Evolutionary conservation across 2,888 invertebrate species (phyloP).

Genomic region (Troilus luridus): DNA sequence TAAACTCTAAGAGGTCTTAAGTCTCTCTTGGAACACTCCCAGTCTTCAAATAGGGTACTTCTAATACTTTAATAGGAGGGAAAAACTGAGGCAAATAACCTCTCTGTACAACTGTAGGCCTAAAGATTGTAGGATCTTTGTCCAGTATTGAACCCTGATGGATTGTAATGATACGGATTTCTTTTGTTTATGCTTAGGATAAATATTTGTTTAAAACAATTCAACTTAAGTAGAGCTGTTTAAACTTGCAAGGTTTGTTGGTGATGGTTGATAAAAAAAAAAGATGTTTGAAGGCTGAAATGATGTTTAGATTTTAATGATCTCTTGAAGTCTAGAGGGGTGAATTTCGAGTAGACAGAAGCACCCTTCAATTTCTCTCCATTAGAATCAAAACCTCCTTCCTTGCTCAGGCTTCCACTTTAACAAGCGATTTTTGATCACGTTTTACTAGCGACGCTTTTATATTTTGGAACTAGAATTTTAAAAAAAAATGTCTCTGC

Average conservation of each 20-base stretch:
- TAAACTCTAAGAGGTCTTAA: no score
- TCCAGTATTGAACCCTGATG: no score
- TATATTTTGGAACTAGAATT: not conserved
- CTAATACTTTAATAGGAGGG: no score
- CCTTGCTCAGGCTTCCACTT: not conserved
- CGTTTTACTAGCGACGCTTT: not conserved
- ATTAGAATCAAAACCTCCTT: not conserved
- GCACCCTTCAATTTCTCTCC: slow-evolving; percentile 29
- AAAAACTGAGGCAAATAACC: no score
- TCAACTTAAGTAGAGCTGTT: not conserved
- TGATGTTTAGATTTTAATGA: slow-evolving; percentile 41
- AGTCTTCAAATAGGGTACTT: no score
- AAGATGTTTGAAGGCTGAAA: not conserved
- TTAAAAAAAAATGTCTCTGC: not conserved
- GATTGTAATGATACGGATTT: no score
- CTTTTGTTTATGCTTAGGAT: not conserved
- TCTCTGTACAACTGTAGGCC: no score
- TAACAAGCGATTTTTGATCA: slow-evolving; percentile 1
- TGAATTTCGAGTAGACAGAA: slow-evolving; percentile 28
- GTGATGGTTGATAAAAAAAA: not conserved
- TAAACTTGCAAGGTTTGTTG: not conserved
- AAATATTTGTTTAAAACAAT: not conserved
- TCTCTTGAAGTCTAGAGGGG: slow-evolving; percentile 24
- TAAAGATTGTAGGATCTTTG: no score
- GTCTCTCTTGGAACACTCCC: no score